These are phyloP conservation scores for Petroica traversi DNA, from an alignment of 2,113 vertebrate species.

Conservation along the genomic window DNA sequence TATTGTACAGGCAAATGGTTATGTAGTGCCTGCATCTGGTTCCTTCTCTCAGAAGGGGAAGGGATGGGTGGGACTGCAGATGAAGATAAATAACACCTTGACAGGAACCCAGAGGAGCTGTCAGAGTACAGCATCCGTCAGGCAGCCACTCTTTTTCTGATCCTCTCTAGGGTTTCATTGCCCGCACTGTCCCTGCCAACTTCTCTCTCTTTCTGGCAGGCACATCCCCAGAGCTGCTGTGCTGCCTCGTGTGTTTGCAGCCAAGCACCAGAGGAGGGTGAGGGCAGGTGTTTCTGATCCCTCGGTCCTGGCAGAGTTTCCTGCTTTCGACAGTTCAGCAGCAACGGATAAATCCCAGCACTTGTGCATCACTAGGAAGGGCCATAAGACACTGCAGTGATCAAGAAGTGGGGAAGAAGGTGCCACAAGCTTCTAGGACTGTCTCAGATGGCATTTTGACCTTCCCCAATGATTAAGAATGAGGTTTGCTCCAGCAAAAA, in stretches of 20 bases:
- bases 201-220: not conserved
- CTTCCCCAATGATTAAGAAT: not conserved
- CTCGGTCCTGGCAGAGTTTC: not conserved
- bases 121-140: not conserved
- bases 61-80: not conserved
- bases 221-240: not conserved
- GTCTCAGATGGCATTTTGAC: not conserved
- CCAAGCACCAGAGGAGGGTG: not conserved
- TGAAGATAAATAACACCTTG: not conserved
- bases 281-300: slow-evolving; percentile 6
- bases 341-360: not conserved
- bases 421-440: not conserved
- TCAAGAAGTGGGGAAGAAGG: not conserved
- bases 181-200: not conserved
- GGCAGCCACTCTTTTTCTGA: not conserved
- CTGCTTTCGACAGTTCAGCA: not conserved
- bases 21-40: not conserved
- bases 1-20: not conserved
- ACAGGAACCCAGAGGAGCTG: not conserved
- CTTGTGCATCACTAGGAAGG: not conserved
- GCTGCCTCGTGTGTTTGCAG: not conserved
- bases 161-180: not conserved
- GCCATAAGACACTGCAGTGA: not conserved
- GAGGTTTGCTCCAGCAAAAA: not conserved
- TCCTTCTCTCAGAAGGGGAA: not conserved